Percentiles rank a stretch among this genome's conserved stretches.
Evolutionary conservation across 1,140 invertebrate species (phyloP).

Genomic region (Pentalonia nigronervosa): DNA sequence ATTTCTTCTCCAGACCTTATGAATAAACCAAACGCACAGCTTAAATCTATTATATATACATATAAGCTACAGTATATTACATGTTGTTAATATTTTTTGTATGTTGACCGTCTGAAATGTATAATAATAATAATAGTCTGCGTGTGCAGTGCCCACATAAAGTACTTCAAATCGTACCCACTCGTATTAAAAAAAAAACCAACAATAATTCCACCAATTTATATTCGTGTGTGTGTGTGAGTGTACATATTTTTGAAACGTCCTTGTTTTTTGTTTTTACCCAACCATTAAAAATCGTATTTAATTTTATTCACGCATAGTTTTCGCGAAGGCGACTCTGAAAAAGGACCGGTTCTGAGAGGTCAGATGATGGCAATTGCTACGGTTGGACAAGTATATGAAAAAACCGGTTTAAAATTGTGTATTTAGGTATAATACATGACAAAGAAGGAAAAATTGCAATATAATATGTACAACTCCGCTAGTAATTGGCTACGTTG

Average conservation of each 20-base stretch:
- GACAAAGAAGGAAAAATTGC: slow-evolving; percentile 23
- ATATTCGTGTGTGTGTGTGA: neutral
- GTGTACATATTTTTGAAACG: neutral
- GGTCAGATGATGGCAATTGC: slow-evolving; percentile 31
- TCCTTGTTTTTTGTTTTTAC: slow-evolving; percentile 23
- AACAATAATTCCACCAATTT: neutral
- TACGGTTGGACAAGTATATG: neutral
- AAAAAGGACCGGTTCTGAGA: slow-evolving; percentile 34
- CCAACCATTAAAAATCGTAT: neutral
- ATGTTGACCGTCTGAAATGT: neutral
- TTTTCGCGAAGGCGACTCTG: slow-evolving; percentile 2
- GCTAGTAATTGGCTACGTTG: neutral
- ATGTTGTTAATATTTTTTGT: neutral
- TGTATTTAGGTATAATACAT: neutral
- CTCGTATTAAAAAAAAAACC: neutral
- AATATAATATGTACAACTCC: neutral
- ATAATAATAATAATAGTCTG: neutral
- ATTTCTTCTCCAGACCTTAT: neutral
- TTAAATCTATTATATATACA: neutral
- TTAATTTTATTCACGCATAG: slow-evolving; percentile 22
- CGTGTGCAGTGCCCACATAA: neutral
- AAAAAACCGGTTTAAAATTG: neutral
- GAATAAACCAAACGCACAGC: neutral
- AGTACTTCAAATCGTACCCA: neutral
- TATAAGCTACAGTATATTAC: neutral